Conservation (phyloP, 2,888 invertebrate species). For the Orthosia gracilis region DNA sequence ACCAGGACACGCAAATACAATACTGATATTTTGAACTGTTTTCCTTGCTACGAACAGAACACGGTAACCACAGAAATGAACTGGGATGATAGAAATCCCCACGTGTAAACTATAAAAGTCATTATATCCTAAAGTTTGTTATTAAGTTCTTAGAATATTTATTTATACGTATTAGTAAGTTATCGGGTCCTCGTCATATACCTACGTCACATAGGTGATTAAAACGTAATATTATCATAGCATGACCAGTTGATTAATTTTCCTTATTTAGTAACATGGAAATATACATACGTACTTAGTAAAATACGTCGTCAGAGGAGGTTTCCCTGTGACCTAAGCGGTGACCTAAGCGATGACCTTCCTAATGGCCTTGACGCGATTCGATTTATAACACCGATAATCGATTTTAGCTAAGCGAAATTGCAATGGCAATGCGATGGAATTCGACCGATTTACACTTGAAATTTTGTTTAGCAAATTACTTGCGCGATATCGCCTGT, state of each 20-base stretch:
- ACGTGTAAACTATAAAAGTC: background rate
- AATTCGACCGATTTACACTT: too few species aligned
- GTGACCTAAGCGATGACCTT: background rate
- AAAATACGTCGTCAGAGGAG: conserved; percentile 14
- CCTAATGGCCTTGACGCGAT: too few species aligned
- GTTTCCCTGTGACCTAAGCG: background rate
- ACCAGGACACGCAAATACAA: background rate
- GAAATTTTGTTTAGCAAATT: too few species aligned
- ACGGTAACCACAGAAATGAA: background rate
- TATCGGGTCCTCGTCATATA: conserved; percentile 7
- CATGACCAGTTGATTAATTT: conserved; percentile 15
- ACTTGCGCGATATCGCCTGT: too few species aligned
- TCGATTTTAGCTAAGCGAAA: too few species aligned
- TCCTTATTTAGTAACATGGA: conserved; percentile 28
- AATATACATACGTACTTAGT: conserved; percentile 23
- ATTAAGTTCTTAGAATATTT: conserved; percentile 9
- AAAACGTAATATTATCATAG: conserved; percentile 14
- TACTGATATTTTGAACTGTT: background rate
- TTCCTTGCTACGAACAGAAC: conserved; percentile 3
- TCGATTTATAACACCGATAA: too few species aligned
- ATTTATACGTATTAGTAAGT: background rate
- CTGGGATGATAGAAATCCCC: background rate
- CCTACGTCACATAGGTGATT: conserved; percentile 25
- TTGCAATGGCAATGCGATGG: too few species aligned
- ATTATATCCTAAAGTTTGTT: too few species aligned